phyloP scores from a whole-genome alignment of 2,888 invertebrate genomes.

The Pachliopta kotzebuea region DNA sequence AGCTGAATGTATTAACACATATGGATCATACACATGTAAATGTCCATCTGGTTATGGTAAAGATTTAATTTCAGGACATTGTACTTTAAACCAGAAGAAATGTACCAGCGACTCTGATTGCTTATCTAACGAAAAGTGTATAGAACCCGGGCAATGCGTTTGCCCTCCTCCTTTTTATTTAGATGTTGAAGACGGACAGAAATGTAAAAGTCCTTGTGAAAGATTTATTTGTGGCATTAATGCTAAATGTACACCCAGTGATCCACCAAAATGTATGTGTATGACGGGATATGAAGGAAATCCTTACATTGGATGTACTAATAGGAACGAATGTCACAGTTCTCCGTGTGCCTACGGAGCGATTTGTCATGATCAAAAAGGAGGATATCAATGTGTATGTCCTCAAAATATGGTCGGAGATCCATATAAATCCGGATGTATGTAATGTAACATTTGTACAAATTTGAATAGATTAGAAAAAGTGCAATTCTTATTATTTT shows the following conservation, averaged over 20 bases:
- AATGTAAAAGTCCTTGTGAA: slow-evolving; percentile 96
- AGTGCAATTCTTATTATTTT: slow-evolving; percentile 10
- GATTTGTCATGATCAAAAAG: slow-evolving; percentile 92
- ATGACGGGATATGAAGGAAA: slow-evolving; percentile 93
- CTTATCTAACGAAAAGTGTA: slow-evolving; percentile 92
- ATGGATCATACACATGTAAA: slow-evolving; percentile 88
- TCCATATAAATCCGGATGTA: slow-evolving; percentile 91
- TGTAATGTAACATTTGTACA: slow-evolving; percentile 49
- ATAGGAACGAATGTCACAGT: slow-evolving; percentile 92
- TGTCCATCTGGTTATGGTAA: slow-evolving; percentile 91
- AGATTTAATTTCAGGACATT: slow-evolving; percentile 90
- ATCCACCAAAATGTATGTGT: slow-evolving; percentile 94
- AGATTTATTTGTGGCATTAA: slow-evolving; percentile 94
- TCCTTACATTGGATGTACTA: slow-evolving; percentile 90
- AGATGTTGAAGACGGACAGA: slow-evolving; percentile 89
- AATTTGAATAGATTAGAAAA: neutral
- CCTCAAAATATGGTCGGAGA: slow-evolving; percentile 91
- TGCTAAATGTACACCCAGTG: slow-evolving; percentile 92
- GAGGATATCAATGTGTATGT: slow-evolving; percentile 92
- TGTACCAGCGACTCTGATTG: slow-evolving; percentile 93
- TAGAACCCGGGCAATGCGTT: slow-evolving; percentile 94
- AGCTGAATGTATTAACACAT: slow-evolving; percentile 90
- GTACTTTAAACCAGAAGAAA: slow-evolving; percentile 89
- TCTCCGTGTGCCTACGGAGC: slow-evolving; percentile 94
- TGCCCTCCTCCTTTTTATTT: slow-evolving; percentile 95